Evolutionary conservation across 2,888 invertebrate species (phyloP).

Genomic region (Neocrepidodera transversa): DNA sequence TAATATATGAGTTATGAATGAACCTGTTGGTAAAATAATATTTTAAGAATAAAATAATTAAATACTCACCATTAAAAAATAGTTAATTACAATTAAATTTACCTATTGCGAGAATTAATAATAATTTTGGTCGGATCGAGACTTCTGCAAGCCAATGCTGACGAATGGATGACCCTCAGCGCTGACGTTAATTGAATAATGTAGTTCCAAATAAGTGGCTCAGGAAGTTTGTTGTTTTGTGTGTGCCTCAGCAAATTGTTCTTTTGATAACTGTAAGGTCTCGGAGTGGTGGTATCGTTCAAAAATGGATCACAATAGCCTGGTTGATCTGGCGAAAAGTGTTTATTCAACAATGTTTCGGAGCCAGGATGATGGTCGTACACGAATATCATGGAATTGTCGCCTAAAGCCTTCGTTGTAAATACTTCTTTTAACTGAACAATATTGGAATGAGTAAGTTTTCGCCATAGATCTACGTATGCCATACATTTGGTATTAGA

Average conservation of each 20-base stretch:
- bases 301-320: conserved; percentile 82
- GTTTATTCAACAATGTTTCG: conserved; percentile 85
- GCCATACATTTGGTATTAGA: conserved; percentile 85
- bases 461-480: conserved; percentile 93
- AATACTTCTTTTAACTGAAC: conserved; percentile 92
- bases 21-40: too few relatives aligned
- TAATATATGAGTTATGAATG: too few relatives aligned
- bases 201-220: conserved; percentile 93
- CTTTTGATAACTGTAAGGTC: conserved; percentile 83
- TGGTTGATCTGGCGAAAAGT: conserved; percentile 72
- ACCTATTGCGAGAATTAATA: conserved; percentile 56
- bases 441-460: conserved; percentile 93
- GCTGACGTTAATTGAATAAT: conserved; percentile 95
- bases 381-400: conserved; percentile 94
- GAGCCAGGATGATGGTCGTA: conserved; percentile 95
- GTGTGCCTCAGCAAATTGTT: conserved; percentile 81
- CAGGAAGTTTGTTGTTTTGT: conserved; percentile 77
- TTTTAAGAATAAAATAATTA: too few relatives aligned
- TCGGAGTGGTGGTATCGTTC: conserved; percentile 79
- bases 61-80: too few relatives aligned
- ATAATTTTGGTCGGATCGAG: conserved; percentile 94
- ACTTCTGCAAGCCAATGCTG: conserved; percentile 77
- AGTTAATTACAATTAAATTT: too few relatives aligned
- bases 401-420: conserved; percentile 94
- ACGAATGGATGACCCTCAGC: conserved; percentile 85